Conservation (phyloP, 2,797 vertebrate genomes). For the Gadopsis marmoratus region DNA sequence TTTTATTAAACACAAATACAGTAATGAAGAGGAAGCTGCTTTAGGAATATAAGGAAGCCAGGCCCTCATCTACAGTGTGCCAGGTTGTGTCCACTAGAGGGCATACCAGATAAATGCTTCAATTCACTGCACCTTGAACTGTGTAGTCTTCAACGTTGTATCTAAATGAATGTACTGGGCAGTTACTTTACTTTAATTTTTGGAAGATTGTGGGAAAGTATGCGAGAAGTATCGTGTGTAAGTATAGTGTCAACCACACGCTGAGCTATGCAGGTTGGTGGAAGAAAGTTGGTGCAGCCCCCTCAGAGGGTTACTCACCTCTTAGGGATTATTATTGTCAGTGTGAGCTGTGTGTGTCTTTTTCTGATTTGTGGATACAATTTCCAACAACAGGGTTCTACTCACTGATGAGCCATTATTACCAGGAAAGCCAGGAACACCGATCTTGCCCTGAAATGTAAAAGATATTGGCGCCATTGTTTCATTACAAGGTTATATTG, state of each 20-base stretch:
- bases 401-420: constrained; percentile 73
- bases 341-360: not conserved
- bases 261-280: not conserved
- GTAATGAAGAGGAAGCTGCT: constrained; percentile 4
- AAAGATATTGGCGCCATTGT: not conserved
- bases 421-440: constrained; percentile 74
- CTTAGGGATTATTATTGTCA: not conserved
- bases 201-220: not conserved
- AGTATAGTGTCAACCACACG: not conserved
- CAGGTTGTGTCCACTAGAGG: constrained; percentile 58
- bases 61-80: not conserved
- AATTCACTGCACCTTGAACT: constrained; percentile 16
- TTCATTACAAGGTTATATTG: not conserved
- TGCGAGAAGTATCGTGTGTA: not conserved
- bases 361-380: not conserved
- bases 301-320: not conserved
- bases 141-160: not conserved
- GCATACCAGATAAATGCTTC: constrained; percentile 16
- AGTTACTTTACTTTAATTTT: too few species aligned
- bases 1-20: constrained; percentile 13
- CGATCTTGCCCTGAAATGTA: constrained; percentile 72
- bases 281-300: not conserved
- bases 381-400: constrained; percentile 33
- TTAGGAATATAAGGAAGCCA: not conserved
- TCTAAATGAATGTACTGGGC: not conserved